Base-by-base conservation (phyloP, 2,888 invertebrate species). In the Leptinotarsa haldemani region DNA sequence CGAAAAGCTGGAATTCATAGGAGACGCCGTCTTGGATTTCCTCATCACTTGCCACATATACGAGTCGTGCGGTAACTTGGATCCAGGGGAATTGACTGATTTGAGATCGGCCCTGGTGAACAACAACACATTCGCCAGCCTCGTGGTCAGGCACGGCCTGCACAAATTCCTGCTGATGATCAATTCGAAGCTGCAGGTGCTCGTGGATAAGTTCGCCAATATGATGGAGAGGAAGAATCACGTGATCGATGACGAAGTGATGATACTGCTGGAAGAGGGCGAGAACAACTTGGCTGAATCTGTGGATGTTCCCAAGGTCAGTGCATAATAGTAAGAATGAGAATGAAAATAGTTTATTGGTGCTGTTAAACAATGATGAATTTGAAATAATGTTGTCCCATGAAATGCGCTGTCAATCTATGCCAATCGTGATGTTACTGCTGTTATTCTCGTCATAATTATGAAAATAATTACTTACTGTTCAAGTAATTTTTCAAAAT, bases 51-150 rank as follows among this genome's bases (percentile, higher is more conserved):
- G 94, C 15, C 92, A 96, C 84, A 94, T 99, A 69, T 98, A 91
- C 85, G 96, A 97, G 86, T 91, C 92, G 76, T 92, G 91, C 76
- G 88, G 88, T 0, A 83, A 88, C 58, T 89, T 95, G 83, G 91
- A 90, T 72, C 97, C 97, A 0, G 98, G 98, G 0, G 92, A 95
- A 20, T 88, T 99, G 72, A 98, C 98, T 0, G 98, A 99, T 88
- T 86, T 99, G 74, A 90, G 99, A 52, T 98, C 98, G 0, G 96
- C 99, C 0, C 89, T 99, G 3, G 99, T 99, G 3, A 99, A 99
- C 86, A 99, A 99, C 84, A 93, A 95, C 74, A 98, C 97, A 0
- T 96, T 99, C 83, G 98, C 97, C 0, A 94, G 95, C 30, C 90
- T 97, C 69, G 92, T 95, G 5, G 96, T 98, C 16, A 93, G 95